These are phyloP conservation scores for Sisor rabdophorus DNA, from an alignment of 2,113 vertebrate species.

Conservation along the genomic window DNA sequence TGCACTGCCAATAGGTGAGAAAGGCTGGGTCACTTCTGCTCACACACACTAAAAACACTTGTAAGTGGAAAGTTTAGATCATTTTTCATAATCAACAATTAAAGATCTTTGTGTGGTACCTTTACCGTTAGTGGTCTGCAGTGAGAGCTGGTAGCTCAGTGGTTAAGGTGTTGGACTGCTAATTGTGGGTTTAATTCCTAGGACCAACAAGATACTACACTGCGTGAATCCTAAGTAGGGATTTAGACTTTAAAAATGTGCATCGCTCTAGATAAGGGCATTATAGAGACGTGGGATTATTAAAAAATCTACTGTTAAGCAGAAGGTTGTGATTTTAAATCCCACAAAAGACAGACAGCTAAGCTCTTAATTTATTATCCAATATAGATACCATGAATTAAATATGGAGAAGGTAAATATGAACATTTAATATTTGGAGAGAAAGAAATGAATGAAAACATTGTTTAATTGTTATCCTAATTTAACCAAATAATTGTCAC, in stretches of 20 bases:
- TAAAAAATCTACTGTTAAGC: neutral
- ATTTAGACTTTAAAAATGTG: no score
- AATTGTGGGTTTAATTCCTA: no score
- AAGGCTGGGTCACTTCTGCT: slow-evolving; percentile 49
- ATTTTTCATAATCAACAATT: neutral
- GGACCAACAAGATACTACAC: no score
- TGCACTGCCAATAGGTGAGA: slow-evolving; percentile 74
- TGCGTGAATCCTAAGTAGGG: no score
- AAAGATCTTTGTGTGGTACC: neutral
- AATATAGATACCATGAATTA: neutral
- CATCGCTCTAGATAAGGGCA: no score
- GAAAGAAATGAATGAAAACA: neutral
- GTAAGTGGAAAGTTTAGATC: slow-evolving; percentile 8
- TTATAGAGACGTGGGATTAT: no score
- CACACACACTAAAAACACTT: slow-evolving; percentile 22
- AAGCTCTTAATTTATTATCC: neutral
- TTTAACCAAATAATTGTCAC: neutral
- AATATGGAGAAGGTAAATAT: neutral
- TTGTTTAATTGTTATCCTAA: neutral
- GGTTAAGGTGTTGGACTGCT: no score
- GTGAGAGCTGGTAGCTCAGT: neutral
- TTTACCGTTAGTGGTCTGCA: no score
- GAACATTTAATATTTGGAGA: neutral
- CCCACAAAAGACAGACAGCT: neutral
- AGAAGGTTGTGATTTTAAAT: neutral